Conservation (phyloP, 2,888 invertebrate genomes). For the Lycia hirtaria region DNA sequence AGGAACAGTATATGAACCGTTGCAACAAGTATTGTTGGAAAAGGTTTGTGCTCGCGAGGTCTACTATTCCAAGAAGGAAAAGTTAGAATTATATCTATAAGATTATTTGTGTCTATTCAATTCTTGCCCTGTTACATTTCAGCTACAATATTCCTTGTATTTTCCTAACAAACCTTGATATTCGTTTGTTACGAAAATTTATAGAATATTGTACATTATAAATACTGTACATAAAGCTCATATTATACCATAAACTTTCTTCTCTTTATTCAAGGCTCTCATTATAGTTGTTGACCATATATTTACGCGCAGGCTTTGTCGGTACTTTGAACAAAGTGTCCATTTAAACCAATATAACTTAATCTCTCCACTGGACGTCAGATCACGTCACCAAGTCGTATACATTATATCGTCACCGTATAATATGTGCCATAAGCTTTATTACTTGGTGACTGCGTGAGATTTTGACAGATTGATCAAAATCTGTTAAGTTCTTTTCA, state of each 20-base stretch:
- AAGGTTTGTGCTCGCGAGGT: too few species aligned
- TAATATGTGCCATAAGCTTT: constrained; percentile 36
- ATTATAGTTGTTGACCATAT: neutral
- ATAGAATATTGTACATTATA: too few species aligned
- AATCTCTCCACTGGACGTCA: constrained; percentile 35
- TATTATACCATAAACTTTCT: neutral
- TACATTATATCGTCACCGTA: constrained; percentile 36
- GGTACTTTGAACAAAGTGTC: constrained; percentile 4
- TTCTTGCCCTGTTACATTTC: too few species aligned
- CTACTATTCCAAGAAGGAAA: too few species aligned
- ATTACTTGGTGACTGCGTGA: constrained; percentile 33
- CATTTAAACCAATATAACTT: constrained; percentile 22
- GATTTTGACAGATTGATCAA: constrained; percentile 6
- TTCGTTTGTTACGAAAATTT: too few species aligned
- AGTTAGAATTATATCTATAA: too few species aligned
- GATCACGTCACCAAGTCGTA: constrained; percentile 39
- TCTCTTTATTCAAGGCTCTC: neutral
- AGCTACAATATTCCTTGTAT: too few species aligned
- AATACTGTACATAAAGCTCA: neutral
- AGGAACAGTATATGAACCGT: too few species aligned
- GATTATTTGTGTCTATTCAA: too few species aligned
- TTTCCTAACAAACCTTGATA: too few species aligned
- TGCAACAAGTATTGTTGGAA: too few species aligned
- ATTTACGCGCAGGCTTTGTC: neutral
- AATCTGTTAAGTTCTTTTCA: neutral